A percentile compares a stretch with the other conserved stretches of the same genome.
Conservation (phyloP, 1,140 invertebrate genomes). For the Diuraphis noxia region DNA sequence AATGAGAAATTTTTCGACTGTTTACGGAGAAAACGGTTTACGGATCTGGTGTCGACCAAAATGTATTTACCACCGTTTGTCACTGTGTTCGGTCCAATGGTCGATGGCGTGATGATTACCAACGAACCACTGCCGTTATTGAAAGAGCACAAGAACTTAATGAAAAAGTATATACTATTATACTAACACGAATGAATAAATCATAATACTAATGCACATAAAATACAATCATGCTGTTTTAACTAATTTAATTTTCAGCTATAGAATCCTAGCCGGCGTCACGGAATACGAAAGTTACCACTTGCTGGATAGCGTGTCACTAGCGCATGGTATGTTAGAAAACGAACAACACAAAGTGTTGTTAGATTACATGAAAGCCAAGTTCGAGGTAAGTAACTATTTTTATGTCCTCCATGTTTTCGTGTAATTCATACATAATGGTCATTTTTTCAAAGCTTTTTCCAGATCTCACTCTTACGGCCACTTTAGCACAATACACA, state of each 20-base stretch:
- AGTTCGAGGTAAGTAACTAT: conserved; percentile 63
- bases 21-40: conserved; percentile 66
- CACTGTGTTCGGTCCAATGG: conserved; percentile 76
- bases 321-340: conserved; percentile 79
- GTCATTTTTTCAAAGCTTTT: conserved; percentile 18
- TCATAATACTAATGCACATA: neutral
- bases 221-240: neutral
- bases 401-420: neutral
- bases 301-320: conserved; percentile 74
- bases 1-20: conserved; percentile 65
- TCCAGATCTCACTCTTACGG: conserved; percentile 14
- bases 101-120: conserved; percentile 82
- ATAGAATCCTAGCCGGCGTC: conserved; percentile 86
- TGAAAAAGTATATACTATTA: conserved; percentile 28
- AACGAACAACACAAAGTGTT: conserved; percentile 77
- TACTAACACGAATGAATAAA: neutral
- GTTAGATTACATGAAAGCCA: conserved; percentile 71
- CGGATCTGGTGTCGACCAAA: conserved; percentile 74
- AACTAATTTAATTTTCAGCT: conserved; percentile 63
- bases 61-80: conserved; percentile 68
- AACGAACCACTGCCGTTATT: conserved; percentile 66
- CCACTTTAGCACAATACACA: neutral
- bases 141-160: conserved; percentile 26
- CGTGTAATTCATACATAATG: neutral
- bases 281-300: conserved; percentile 87